These are phyloP conservation scores for Cyclophora albipunctata DNA, from an alignment of 2,888 invertebrate species.

Conservation along the genomic window DNA sequence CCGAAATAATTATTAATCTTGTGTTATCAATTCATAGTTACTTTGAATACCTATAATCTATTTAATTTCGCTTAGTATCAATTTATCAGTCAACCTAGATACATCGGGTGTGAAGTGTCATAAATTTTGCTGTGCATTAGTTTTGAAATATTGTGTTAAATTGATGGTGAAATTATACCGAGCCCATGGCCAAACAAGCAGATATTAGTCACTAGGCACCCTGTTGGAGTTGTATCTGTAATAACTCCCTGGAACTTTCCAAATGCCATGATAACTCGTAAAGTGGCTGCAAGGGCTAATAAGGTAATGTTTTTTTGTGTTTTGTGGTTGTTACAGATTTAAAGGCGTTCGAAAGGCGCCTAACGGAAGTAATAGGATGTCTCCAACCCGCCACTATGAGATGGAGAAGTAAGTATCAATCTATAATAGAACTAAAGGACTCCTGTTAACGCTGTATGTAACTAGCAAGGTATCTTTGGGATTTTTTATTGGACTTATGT, in stretches of 20 bases:
- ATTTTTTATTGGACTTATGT: no score
- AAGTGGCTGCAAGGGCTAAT: slow-evolving; percentile 82
- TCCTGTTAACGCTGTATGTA: no score
- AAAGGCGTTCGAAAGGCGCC: slow-evolving; percentile 96
- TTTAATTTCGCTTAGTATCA: no score
- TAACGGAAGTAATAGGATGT: slow-evolving; percentile 97
- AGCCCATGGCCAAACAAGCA: slow-evolving; percentile 84
- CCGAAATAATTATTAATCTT: no score
- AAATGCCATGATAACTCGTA: slow-evolving; percentile 97
- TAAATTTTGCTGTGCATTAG: no score
- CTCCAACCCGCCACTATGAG: slow-evolving; percentile 94
- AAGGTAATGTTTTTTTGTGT: slow-evolving; percentile 3
- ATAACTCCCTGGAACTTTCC: slow-evolving; percentile 98
- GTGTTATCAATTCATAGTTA: no score
- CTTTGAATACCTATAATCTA: no score
- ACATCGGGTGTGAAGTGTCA: no score
- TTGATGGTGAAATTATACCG: slow-evolving; percentile 86
- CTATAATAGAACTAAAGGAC: background rate
- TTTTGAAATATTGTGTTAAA: slow-evolving; percentile 20
- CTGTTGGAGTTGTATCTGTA: slow-evolving; percentile 94
- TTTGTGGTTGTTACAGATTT: slow-evolving; percentile 81
- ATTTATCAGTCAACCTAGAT: no score
- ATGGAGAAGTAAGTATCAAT: slow-evolving; percentile 89
- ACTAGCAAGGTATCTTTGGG: no score
- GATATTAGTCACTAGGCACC: slow-evolving; percentile 85